phyloP scores from a whole-genome alignment of 2,113 vertebrate species.

The Ciconia stormi region DNA sequence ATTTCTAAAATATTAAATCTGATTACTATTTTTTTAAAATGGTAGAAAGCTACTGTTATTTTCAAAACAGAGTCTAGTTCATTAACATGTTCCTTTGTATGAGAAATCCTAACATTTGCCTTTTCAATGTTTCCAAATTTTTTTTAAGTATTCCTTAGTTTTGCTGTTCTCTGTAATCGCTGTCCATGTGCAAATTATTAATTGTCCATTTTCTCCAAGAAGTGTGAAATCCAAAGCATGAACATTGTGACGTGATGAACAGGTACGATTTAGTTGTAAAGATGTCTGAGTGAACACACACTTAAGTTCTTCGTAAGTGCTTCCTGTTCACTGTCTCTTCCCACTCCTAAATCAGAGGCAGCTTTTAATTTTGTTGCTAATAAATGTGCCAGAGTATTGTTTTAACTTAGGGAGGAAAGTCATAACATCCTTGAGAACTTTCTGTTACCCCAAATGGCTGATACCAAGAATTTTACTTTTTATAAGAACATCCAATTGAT shows the following conservation, averaged over 20 bases:
- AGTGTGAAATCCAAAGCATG: neutral
- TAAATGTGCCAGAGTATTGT: neutral
- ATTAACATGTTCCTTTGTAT: neutral
- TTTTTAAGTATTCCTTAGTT: neutral
- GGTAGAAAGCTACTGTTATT: constrained; percentile 31
- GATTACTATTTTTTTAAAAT: constrained; percentile 63
- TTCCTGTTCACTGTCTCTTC: neutral
- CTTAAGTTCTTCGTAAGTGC: neutral
- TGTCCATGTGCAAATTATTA: neutral
- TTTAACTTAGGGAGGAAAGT: neutral
- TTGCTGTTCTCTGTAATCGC: neutral
- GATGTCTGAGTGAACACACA: neutral
- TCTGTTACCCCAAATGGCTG: neutral
- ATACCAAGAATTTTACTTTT: neutral
- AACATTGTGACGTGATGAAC: neutral
- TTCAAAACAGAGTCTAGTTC: constrained; percentile 37
- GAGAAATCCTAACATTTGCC: neutral
- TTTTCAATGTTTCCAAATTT: neutral
- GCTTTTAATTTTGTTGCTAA: neutral
- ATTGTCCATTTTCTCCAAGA: neutral
- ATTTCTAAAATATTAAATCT: constrained; percentile 59
- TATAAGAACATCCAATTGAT: neutral
- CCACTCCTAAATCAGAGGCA: neutral
- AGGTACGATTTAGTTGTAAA: neutral
- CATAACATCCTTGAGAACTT: neutral